A percentile compares a stretch with the other conserved stretches of the same genome.
These are phyloP conservation scores for Strigops habroptila DNA, from an alignment of 2,113 vertebrate genomes.

Conservation along the genomic window DNA sequence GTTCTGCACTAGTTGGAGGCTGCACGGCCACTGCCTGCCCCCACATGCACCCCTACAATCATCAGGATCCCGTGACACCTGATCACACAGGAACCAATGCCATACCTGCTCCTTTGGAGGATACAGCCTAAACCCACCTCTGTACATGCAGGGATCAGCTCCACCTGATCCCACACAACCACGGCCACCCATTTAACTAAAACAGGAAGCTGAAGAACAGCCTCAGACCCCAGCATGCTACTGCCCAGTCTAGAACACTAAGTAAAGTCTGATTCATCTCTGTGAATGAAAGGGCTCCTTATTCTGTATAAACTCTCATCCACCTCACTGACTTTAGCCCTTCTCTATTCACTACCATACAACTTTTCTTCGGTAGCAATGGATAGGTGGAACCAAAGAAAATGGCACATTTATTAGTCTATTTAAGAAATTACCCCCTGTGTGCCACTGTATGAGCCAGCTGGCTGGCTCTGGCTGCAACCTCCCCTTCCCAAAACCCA, in stretches of 20 bases:
- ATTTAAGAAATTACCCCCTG: background rate
- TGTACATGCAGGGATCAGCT: background rate
- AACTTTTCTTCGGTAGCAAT: background rate
- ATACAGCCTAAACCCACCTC: fast-evolving
- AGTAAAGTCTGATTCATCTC: background rate
- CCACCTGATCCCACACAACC: background rate
- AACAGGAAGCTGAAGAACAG: background rate
- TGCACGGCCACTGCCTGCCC: background rate
- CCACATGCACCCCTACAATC: background rate
- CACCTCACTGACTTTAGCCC: background rate
- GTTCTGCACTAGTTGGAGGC: background rate
- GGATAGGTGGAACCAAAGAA: background rate
- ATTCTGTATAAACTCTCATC: background rate
- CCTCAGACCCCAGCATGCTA: background rate
- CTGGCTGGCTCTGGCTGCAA: background rate
- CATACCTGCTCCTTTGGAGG: background rate
- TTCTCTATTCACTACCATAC: background rate
- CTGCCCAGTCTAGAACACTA: background rate
- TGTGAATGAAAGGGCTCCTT: background rate
- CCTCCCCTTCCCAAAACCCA: background rate
- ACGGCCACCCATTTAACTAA: background rate
- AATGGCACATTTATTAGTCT: background rate
- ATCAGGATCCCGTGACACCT: background rate
- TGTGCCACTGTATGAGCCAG: background rate
- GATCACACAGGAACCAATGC: background rate